These are phyloP conservation scores for Platycnemis pennipes DNA, from an alignment of 2,888 invertebrate species.

Conservation along the genomic window DNA sequence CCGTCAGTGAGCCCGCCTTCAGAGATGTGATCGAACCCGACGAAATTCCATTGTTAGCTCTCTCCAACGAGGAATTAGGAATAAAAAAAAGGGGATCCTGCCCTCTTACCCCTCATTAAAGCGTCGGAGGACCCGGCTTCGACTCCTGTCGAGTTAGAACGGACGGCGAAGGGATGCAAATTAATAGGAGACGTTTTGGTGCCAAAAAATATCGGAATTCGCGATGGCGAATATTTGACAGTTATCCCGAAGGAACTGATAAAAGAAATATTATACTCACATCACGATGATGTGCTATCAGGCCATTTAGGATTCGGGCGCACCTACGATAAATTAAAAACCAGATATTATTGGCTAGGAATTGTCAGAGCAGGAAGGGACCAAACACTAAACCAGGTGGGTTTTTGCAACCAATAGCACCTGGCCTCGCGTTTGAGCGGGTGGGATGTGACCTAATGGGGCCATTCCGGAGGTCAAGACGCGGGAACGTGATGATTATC, in stretches of 20 bases:
- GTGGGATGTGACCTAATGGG: background rate
- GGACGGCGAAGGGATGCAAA: background rate
- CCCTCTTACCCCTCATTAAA: background rate
- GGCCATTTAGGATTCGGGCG: background rate
- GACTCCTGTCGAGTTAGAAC: background rate
- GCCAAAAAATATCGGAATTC: background rate
- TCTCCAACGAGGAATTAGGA: background rate
- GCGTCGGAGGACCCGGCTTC: background rate
- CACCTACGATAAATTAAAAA: background rate
- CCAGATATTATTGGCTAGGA: background rate
- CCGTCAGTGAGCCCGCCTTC: background rate
- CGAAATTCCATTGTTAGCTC: background rate
- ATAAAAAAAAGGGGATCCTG: background rate
- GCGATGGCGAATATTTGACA: background rate
- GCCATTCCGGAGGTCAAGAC: background rate
- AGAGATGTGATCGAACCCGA: too few species aligned
- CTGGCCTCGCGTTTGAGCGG: background rate
- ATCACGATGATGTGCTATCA: background rate
- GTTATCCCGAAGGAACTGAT: background rate
- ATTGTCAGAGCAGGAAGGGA: background rate
- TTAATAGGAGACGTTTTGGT: background rate
- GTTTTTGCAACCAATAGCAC: background rate
- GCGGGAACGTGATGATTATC: too few species aligned
- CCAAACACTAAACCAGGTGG: background rate
- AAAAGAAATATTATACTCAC: background rate